These are phyloP conservation scores for Gnathonemus echidnorhynchus DNA, from an alignment of 2,113 vertebrate genomes.

Conservation along the genomic window DNA sequence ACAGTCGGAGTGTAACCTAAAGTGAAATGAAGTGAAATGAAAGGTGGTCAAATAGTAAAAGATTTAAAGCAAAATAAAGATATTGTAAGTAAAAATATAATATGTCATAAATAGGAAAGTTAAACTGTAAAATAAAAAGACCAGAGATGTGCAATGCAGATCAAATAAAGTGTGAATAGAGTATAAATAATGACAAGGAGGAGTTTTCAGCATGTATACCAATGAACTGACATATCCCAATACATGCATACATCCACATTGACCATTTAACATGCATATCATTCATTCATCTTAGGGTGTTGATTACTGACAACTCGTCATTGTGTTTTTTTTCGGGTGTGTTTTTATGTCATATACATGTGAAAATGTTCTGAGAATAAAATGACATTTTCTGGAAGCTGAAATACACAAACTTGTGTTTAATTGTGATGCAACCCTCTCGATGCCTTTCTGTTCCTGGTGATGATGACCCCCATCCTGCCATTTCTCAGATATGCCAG, in stretches of 20 bases:
- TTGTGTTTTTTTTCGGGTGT: not conserved
- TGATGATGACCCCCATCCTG: not conserved
- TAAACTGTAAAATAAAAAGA: not conserved
- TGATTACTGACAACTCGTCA: not conserved
- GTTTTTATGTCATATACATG: not conserved
- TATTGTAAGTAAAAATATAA: not conserved
- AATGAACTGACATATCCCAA: not conserved
- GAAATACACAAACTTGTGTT: not conserved
- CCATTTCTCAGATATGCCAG: slow-evolving; percentile 70
- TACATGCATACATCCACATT: not conserved
- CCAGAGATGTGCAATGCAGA: not conserved
- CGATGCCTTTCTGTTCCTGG: not conserved
- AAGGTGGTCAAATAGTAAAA: not conserved
- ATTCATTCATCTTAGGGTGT: not conserved
- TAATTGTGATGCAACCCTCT: not conserved
- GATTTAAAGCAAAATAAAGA: not conserved
- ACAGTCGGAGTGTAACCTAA: not conserved
- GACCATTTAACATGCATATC: not conserved
- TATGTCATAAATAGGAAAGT: not conserved
- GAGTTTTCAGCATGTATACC: not conserved
- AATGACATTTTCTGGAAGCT: not conserved
- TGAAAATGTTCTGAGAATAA: not conserved
- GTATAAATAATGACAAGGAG: not conserved
- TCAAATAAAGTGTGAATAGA: not conserved
- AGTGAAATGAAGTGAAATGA: not conserved